Conservation (phyloP, 2,888 invertebrate genomes). For the Nomada flava region DNA sequence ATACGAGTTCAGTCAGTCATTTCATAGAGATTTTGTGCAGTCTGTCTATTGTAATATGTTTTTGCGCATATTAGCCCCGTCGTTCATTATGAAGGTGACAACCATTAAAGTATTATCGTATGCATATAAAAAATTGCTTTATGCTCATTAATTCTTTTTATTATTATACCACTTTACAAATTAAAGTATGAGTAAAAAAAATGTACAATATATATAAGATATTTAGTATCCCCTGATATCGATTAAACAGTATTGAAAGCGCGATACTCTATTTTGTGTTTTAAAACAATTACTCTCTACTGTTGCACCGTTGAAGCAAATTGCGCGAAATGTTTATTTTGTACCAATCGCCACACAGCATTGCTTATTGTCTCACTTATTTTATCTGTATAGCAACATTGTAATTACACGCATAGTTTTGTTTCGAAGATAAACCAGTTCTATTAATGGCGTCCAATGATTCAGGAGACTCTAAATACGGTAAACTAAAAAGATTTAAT, state of each 20-base stretch:
- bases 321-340: background rate
- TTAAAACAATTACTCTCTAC: background rate
- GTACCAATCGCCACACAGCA: background rate
- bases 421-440: background rate
- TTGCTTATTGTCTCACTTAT: constrained; percentile 37
- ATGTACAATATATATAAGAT: constrained; percentile 50
- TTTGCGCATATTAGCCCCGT: constrained; percentile 12
- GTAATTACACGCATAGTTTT: background rate
- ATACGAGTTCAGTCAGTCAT: constrained; percentile 30
- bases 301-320: background rate
- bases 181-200: constrained; percentile 55
- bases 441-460: background rate
- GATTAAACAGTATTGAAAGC: constrained; percentile 1
- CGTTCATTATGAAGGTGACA: constrained; percentile 19
- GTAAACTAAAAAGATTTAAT: constrained; percentile 45
- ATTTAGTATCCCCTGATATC: constrained; percentile 57
- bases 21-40: background rate
- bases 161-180: constrained; percentile 54
- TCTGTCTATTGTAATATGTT: background rate
- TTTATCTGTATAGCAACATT: background rate
- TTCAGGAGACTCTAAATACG: constrained; percentile 63
- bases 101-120: constrained; percentile 1
- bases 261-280: background rate
- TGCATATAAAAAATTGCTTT: constrained; percentile 39
- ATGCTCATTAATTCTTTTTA: constrained; percentile 37